These are phyloP conservation scores for Eupristina koningsbergeri DNA, from an alignment of 1,140 invertebrate species.

Conservation along the genomic window DNA sequence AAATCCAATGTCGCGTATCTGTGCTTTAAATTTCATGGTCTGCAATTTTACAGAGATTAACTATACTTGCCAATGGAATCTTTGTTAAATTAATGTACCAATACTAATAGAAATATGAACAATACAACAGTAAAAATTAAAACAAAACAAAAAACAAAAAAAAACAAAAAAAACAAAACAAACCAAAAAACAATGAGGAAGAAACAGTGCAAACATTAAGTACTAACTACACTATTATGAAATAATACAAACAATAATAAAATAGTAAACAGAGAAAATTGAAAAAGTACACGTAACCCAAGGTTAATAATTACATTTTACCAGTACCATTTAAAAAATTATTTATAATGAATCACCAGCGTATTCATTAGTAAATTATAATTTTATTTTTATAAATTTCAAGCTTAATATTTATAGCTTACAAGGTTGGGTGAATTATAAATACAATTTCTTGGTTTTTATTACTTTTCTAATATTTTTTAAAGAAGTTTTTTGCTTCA, in stretches of 20 bases:
- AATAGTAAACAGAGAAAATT: background rate
- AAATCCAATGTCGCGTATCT: too few relatives aligned
- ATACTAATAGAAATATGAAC: background rate
- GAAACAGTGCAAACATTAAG: slow-evolving; percentile 7
- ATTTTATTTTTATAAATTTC: slow-evolving; percentile 5
- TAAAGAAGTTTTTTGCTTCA: too few relatives aligned
- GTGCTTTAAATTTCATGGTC: too few relatives aligned
- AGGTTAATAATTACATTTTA: background rate
- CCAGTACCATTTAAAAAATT: background rate
- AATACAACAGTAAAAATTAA: background rate
- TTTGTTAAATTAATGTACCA: background rate
- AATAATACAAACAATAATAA: slow-evolving; percentile 6
- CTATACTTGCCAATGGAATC: background rate
- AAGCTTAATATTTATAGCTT: background rate
- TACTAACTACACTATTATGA: slow-evolving; percentile 13
- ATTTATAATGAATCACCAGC: background rate
- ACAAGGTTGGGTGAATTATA: background rate
- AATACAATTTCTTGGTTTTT: too few relatives aligned
- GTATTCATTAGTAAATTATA: background rate
- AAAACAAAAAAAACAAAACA: too few relatives aligned
- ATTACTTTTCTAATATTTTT: too few relatives aligned
- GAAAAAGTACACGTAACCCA: background rate
- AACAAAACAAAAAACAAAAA: too few relatives aligned
- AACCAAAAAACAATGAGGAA: background rate
- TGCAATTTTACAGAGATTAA: background rate